These are phyloP conservation scores for Babyrousa celebensis DNA, from an alignment of 2,797 vertebrate species.

Conservation along the genomic window DNA sequence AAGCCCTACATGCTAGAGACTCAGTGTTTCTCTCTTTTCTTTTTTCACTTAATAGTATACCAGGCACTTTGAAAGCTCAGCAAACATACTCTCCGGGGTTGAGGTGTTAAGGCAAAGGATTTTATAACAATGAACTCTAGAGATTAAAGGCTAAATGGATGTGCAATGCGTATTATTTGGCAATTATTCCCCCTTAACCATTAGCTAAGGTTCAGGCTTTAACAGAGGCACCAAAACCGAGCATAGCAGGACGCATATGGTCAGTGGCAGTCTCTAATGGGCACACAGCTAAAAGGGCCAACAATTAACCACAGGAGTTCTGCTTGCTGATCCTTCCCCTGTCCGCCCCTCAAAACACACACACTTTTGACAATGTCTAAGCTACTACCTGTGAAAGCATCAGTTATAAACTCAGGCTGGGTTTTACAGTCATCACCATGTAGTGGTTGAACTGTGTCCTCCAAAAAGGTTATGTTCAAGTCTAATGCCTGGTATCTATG, in stretches of 20 bases:
- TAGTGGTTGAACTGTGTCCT: neutral
- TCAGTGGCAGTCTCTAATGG: neutral
- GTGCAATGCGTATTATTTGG: neutral
- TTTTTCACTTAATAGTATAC: neutral
- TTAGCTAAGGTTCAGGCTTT: conserved; percentile 7
- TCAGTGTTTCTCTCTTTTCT: neutral
- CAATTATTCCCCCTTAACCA: neutral
- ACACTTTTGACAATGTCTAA: neutral
- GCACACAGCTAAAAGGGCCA: conserved; percentile 1
- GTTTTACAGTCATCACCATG: neutral
- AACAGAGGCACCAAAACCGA: neutral
- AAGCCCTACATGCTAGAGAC: neutral
- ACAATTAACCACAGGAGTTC: neutral
- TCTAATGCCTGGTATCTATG: neutral
- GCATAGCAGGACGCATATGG: neutral
- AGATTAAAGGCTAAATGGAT: conserved; percentile 18
- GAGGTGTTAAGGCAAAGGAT: neutral
- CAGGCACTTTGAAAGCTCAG: neutral
- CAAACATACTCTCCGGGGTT: neutral
- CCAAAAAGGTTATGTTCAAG: neutral
- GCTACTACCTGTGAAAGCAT: neutral
- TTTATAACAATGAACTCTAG: neutral
- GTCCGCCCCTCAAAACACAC: neutral
- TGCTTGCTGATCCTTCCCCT: neutral
- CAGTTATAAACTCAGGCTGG: neutral